Base-by-base conservation (phyloP, 2,797 vertebrate species). In the Neostethus bicornis region DNA sequence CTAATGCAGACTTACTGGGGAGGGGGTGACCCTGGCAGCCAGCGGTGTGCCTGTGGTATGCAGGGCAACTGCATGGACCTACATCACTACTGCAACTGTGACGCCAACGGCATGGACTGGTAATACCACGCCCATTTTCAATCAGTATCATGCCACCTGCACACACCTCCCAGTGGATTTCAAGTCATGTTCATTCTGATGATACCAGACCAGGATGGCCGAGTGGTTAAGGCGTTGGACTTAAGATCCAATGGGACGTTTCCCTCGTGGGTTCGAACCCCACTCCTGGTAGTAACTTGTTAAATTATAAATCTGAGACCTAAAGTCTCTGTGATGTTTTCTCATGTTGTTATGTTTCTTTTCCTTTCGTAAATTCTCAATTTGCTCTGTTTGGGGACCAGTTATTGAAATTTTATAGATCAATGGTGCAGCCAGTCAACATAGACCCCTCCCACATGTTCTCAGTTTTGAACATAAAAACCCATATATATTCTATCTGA, bases 21-120 rank as follows among this genome's bases (percentile, higher is more conserved):
- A 25, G 95, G 95, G 50, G 92, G 95, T 19, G 76, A 86, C 9
- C 93, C 93, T 1, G 85, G 89, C 61, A 89, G 87, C 61, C 92
- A 91, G 53, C 95, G 93, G 80, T 98, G 96, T 45, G 69, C 91
- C 56, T 98, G 96, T 29, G 95, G 95, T n/a, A 79, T 94, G 44
- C 88, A 92, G 60, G 92, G 92, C 8, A 92, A 65, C 85, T 97
- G 96, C 60, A 81, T 95, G 21, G 92, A 97, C 71, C 86, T 92
- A 1, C 90, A 94, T 0, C 92, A 93, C 84, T 89, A 91, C 85
- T 98, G 96, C 85, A 97, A 97, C 85, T 98, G 96, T 62, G 94
- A 98, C 46, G 93, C 95, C 0, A 93, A 95, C 86, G 90, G 89
- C 52, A 77, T 77, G 8, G 93, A 95, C 85, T 98, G 96, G 96